Evolutionary conservation across 2,888 invertebrate genomes (phyloP).

Genomic region (Synergus japonicus): DNA sequence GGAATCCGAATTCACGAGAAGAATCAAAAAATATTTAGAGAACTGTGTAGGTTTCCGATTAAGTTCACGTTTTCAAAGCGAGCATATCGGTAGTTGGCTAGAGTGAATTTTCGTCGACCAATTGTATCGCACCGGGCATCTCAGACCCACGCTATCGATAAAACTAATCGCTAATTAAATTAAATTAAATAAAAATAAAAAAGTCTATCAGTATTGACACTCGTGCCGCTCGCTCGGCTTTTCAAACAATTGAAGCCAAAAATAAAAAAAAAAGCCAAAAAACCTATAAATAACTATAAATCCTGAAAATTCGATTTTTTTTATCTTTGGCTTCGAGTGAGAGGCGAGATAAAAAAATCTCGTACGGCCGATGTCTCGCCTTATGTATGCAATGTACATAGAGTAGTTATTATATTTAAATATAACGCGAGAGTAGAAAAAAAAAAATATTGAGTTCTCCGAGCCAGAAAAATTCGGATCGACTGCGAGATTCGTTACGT

Average conservation of each 20-base stretch:
- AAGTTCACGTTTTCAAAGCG: constrained; percentile 16
- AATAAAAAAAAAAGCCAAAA: not conserved
- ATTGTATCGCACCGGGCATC: constrained; percentile 20
- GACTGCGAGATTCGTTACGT: constrained; percentile 20
- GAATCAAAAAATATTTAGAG: constrained; percentile 20
- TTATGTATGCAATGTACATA: constrained; percentile 69
- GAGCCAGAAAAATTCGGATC: constrained; percentile 29
- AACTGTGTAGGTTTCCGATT: constrained; percentile 23
- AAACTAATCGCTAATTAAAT: constrained; percentile 13
- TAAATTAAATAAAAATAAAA: not conserved
- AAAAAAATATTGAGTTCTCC: constrained; percentile 39
- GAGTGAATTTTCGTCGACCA: constrained; percentile 22
- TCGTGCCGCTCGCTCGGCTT: constrained; percentile 35
- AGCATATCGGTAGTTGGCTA: constrained; percentile 39
- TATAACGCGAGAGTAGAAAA: constrained; percentile 54
- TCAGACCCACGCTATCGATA: constrained; percentile 15
- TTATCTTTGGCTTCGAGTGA: not conserved
- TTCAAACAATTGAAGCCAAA: not conserved
- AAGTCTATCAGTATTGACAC: constrained; percentile 41
- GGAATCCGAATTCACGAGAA: constrained; percentile 19
- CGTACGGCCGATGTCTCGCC: constrained; percentile 50
- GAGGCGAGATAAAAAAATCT: constrained; percentile 5
- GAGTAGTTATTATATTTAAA: constrained; percentile 65
- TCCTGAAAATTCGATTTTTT: not conserved
- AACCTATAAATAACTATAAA: not conserved